A percentile compares a stretch with the other conserved stretches of the same genome.
phyloP scores from a whole-genome alignment of 2,113 vertebrate genomes.

The Hiodon tergisus region DNA sequence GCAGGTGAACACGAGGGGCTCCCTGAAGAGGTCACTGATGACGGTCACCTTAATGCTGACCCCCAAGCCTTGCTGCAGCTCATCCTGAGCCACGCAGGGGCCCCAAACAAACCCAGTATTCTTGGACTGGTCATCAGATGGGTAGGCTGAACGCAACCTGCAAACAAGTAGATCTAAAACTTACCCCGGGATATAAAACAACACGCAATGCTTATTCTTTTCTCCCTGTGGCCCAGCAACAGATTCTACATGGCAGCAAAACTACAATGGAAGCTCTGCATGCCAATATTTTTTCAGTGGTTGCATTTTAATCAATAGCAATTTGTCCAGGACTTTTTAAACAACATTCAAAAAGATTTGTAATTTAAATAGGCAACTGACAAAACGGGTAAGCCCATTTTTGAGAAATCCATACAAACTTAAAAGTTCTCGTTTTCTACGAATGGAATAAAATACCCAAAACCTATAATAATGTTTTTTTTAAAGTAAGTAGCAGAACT shows the following conservation, averaged over 20 bases:
- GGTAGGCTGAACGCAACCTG: slow-evolving; percentile 75
- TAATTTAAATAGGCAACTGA: background rate
- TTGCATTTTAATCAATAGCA: background rate
- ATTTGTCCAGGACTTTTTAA: no score
- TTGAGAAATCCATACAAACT: background rate
- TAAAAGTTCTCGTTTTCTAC: background rate
- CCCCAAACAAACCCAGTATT: slow-evolving; percentile 83
- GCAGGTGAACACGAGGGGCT: slow-evolving; percentile 90
- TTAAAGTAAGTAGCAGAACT: slow-evolving; percentile 48
- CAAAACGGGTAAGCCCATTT: no score
- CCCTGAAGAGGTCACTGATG: slow-evolving; percentile 68
- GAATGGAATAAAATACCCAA: background rate
- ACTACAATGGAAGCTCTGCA: background rate
- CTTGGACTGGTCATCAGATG: slow-evolving; percentile 53
- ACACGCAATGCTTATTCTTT: background rate
- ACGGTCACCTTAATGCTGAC: slow-evolving; percentile 84
- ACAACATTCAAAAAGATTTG: background rate
- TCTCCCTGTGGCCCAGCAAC: background rate
- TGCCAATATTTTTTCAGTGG: background rate
- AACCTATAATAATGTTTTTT: background rate
- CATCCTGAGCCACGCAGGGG: slow-evolving; percentile 64
- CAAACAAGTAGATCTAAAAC: background rate
- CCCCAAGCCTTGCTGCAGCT: slow-evolving; percentile 74
- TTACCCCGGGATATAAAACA: background rate
- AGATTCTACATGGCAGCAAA: no score